Evolutionary conservation across 2,888 invertebrate genomes (phyloP), one percentile per base, ranked within the genome.

Genomic region (Pediacus dermestoides): DNA sequence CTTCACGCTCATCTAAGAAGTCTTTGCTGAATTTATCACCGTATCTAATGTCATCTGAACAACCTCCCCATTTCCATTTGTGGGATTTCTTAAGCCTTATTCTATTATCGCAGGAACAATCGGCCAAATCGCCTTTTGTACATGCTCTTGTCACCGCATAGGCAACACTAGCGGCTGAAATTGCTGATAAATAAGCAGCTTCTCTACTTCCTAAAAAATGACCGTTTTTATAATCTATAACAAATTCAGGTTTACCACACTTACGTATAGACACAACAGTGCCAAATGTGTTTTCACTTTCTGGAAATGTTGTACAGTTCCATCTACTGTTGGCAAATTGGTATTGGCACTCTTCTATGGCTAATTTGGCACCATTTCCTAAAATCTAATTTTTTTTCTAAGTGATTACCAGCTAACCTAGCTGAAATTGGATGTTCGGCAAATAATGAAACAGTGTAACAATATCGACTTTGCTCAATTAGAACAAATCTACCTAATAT

Each of bases 1-100:
- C 81, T 70, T 92, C 91, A 53, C 78, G 80, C 1, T 86, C 78
- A 60, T 93, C 92, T 21, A 89, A 82, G 69, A 92, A 92, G 49
- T 90, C 86, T 55, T 84, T 80, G 60, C 90, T 88, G 67, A 89
- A 88, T 63, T 80, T 81, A 60, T 88, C 85, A 2, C 91, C 91
- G 53, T 85, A 91, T 64, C 84, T 75, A 48, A 88, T 85, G 55
- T 89, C 88, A 81, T 92, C 91, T 21, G 91, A 92, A 68, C 93
- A 93, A 1, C 92, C 92, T 42, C 92, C 91, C 93, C 93, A 93
- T 68, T 91, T 87, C 86, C 87, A 87, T 54, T 82, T 82, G 46
- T 83, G 78, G 14, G 83, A 79, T 52, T 81, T 78, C 53, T 78
- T 75, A 39, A 58, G 57, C 54, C 56, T 54, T 30, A 57, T 58